Conservation (phyloP, 2,113 vertebrate genomes). For the Gymnarchus niloticus region DNA sequence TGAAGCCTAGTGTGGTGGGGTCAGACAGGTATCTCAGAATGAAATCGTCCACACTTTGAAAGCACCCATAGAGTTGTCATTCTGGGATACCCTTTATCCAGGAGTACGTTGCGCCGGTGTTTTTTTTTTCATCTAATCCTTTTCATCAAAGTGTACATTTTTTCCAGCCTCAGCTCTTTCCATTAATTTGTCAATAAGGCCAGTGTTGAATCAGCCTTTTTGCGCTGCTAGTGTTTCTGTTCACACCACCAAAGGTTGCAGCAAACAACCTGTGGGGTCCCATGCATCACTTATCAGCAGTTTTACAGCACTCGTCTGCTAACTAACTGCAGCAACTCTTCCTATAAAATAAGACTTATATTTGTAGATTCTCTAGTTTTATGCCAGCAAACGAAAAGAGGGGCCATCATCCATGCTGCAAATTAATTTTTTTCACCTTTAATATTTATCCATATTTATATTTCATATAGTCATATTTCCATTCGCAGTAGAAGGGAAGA, state of each 20-base stretch:
- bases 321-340: background rate
- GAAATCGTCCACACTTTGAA: background rate
- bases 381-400: background rate
- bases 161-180: slow-evolving; percentile 15
- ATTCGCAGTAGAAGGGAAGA: background rate
- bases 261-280: background rate
- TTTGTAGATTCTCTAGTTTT: background rate
- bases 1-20: background rate
- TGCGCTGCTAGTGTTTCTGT: background rate
- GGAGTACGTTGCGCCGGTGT: background rate
- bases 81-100: slow-evolving; percentile 15
- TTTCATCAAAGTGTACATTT: slow-evolving; percentile 20
- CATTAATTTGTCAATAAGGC: slow-evolving; percentile 24
- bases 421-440: no score
- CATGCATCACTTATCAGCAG: background rate
- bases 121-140: slow-evolving; percentile 6
- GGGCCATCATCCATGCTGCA: no score
- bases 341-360: background rate
- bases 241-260: background rate
- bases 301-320: background rate
- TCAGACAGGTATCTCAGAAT: slow-evolving; percentile 2
- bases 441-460: background rate
- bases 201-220: slow-evolving; percentile 12
- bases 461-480: background rate
- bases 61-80: background rate